phyloP scores from a whole-genome alignment of 1,140 invertebrate genomes.

The Drosophila triauraria region DNA sequence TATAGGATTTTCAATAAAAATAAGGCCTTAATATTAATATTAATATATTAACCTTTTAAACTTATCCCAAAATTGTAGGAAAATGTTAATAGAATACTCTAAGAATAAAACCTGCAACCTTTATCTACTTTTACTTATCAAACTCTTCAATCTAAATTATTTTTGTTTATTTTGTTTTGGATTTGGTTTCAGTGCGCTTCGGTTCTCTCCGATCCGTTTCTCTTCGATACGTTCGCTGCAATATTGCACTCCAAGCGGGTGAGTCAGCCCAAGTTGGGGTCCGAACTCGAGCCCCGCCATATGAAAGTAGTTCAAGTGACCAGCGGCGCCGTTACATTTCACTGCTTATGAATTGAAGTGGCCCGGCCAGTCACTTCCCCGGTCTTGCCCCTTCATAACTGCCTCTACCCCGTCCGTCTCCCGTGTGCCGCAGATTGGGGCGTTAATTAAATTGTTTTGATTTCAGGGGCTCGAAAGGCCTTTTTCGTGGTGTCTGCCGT shows the following conservation, averaged over 20 bases:
- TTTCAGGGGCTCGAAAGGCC: slow-evolving; percentile 33
- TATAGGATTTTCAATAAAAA: not conserved
- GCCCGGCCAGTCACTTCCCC: slow-evolving; percentile 18
- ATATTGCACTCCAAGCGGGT: slow-evolving; percentile 14
- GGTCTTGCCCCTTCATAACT: not conserved
- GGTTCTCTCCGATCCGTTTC: slow-evolving; percentile 10
- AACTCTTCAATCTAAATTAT: not conserved
- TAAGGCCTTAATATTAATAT: not conserved
- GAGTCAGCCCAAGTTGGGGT: slow-evolving; percentile 11
- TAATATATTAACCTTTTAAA: not conserved
- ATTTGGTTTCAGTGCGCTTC: slow-evolving; percentile 2
- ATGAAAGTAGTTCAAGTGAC: slow-evolving; percentile 76
- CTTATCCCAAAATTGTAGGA: not conserved
- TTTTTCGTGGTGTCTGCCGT: slow-evolving; percentile 26
- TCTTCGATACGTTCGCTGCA: slow-evolving; percentile 8
- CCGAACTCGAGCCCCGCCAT: slow-evolving; percentile 30
- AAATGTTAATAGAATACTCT: not conserved
- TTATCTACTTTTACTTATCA: not conserved
- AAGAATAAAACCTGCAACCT: too few relatives aligned
- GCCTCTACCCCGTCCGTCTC: not conserved
- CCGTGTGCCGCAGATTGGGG: slow-evolving; percentile 31
- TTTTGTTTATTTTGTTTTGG: not conserved
- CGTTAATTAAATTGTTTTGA: slow-evolving; percentile 78
- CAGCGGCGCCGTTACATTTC: slow-evolving; percentile 77
- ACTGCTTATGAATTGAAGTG: slow-evolving; percentile 65